Conservation (phyloP, 2,888 invertebrate genomes). For the Oscheius sp. region DNA sequence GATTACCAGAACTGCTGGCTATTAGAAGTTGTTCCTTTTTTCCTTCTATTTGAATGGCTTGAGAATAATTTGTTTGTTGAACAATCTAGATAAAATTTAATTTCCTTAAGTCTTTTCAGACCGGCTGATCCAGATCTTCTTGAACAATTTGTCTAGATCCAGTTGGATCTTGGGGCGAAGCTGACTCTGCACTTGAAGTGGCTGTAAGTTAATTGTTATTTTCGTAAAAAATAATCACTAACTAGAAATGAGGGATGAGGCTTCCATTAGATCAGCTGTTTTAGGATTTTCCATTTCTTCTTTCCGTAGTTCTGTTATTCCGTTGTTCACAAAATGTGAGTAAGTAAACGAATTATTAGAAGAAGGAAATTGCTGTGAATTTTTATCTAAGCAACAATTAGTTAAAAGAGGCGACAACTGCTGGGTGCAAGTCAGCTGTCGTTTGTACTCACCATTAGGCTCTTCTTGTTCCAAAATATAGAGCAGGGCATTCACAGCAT, state of each 20-base stretch:
- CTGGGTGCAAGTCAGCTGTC: too few species aligned
- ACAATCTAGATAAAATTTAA: too few species aligned
- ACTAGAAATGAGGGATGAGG: background rate
- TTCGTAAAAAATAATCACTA: background rate
- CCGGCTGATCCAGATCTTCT: background rate
- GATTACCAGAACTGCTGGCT: background rate
- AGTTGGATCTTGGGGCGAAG: conserved; percentile 8
- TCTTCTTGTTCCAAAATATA: conserved; percentile 20
- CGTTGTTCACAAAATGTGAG: conserved; percentile 1
- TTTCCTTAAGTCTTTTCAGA: background rate
- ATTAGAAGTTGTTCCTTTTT: background rate
- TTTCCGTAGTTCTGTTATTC: background rate
- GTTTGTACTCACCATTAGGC: background rate
- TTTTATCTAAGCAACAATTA: background rate
- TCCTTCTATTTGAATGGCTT: conserved; percentile 11
- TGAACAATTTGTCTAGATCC: background rate
- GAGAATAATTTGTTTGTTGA: too few species aligned
- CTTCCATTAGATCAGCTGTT: background rate
- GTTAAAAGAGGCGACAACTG: background rate
- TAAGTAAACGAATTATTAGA: background rate
- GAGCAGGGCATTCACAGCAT: conserved; percentile 27
- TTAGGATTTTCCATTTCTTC: background rate
- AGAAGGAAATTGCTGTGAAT: background rate
- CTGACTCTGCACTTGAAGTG: conserved; percentile 5
- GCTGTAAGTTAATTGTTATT: background rate